These are phyloP conservation scores for Acrocephalus kingi DNA, from an alignment of 2,113 vertebrate genomes.

Conservation along the genomic window DNA sequence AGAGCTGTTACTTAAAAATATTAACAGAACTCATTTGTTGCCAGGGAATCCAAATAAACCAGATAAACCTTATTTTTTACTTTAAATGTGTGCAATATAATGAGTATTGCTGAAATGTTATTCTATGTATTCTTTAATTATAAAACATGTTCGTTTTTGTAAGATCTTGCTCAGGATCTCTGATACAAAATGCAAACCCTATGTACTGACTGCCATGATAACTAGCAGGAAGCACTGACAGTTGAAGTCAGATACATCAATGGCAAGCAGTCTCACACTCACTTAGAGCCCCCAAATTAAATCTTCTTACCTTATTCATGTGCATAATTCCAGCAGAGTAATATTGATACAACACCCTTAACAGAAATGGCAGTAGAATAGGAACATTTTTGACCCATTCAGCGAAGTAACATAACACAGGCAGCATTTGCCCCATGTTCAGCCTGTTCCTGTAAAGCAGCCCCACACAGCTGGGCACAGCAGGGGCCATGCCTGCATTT, in stretches of 20 bases:
- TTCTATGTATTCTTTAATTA: background rate
- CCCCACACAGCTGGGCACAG: background rate
- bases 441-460: background rate
- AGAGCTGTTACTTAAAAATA: slow-evolving; percentile 9
- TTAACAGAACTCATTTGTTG: background rate
- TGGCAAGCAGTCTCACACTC: background rate
- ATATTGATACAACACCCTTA: background rate
- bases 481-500: background rate
- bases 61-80: background rate
- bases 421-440: background rate
- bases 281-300: background rate
- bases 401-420: background rate
- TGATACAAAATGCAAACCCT: background rate
- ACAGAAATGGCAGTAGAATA: background rate
- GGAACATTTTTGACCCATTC: background rate
- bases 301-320: background rate
- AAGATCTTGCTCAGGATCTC: background rate
- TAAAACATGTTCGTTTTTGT: background rate
- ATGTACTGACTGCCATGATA: background rate
- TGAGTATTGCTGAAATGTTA: background rate
- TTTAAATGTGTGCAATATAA: background rate
- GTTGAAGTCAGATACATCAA: background rate
- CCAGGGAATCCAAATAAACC: background rate
- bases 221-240: background rate
- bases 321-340: background rate